These are phyloP conservation scores for Callimico goeldii DNA, from an alignment of 2,797 vertebrate species.

Conservation along the genomic window DNA sequence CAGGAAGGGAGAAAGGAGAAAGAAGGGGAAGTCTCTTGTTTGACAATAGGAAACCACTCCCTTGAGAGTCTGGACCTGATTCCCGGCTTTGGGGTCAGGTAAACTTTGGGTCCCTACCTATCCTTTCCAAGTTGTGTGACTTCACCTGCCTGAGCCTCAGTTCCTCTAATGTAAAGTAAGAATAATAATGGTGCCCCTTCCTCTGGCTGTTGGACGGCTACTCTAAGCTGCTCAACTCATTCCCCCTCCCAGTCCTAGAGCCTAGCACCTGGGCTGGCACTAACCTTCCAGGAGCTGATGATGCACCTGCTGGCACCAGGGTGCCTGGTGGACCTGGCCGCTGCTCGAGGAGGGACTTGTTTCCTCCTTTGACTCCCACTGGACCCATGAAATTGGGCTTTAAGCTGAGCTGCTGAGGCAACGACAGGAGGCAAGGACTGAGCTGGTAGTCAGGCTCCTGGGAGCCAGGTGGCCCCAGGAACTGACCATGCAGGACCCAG, in stretches of 20 bases:
- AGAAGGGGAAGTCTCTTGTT: not conserved
- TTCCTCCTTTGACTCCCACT: not conserved
- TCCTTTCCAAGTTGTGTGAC: not conserved
- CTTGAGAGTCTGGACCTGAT: not conserved
- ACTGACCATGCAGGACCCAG: not conserved
- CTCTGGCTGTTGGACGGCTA: not conserved
- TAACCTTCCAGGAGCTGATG: not conserved
- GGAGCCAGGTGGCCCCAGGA: not conserved
- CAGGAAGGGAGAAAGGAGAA: not conserved
- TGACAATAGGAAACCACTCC: not conserved
- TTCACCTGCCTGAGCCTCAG: not conserved
- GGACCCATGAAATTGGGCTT: not conserved
- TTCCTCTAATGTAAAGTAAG: not conserved
- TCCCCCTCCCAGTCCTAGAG: not conserved
- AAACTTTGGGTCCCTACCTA: not conserved
- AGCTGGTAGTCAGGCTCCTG: not conserved
- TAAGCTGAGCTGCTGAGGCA: not conserved
- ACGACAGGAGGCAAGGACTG: not conserved
- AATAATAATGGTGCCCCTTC: not conserved
- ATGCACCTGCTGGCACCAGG: not conserved
- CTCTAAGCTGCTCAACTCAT: not conserved
- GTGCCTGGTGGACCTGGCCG: not conserved
- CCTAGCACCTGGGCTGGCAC: not conserved
- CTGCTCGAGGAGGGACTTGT: not conserved
- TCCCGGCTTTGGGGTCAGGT: not conserved